Percentiles rank a stretch among this genome's conserved stretches.
Conservation (phyloP, 2,113 vertebrate genomes). For the Rhabdornis inornatus region DNA sequence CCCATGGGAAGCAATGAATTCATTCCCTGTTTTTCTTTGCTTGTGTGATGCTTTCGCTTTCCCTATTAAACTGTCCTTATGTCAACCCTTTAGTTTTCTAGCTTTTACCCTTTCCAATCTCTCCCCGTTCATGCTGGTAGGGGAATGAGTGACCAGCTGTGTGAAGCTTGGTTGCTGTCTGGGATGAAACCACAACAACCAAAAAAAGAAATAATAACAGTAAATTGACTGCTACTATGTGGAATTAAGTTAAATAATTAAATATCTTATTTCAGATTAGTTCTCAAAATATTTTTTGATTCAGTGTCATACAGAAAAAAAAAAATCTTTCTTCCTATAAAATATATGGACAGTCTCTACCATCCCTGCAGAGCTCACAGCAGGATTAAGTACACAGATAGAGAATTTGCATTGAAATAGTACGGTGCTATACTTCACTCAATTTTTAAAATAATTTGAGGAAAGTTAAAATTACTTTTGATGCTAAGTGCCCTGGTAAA, state of each 20-base stretch:
- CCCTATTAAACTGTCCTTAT: background rate
- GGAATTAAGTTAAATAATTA: background rate
- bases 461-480: background rate
- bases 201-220: accelerated
- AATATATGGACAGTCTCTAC: background rate
- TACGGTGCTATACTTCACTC: background rate
- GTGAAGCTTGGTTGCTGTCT: background rate
- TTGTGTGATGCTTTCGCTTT: background rate
- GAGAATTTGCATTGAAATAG: background rate
- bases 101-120: background rate
- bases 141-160: background rate
- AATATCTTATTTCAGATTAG: background rate
- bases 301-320: background rate
- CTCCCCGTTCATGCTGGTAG: accelerated
- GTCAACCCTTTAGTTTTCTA: background rate
- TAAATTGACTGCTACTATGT: background rate
- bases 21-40: background rate
- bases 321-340: background rate
- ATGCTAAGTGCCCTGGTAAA: background rate
- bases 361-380: background rate
- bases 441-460: background rate
- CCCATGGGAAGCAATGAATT: background rate
- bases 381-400: background rate
- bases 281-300: background rate
- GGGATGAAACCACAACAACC: background rate